Evolutionary conservation across 2,113 vertebrate genomes (phyloP).

Genomic region (Crypturellus undulatus): DNA sequence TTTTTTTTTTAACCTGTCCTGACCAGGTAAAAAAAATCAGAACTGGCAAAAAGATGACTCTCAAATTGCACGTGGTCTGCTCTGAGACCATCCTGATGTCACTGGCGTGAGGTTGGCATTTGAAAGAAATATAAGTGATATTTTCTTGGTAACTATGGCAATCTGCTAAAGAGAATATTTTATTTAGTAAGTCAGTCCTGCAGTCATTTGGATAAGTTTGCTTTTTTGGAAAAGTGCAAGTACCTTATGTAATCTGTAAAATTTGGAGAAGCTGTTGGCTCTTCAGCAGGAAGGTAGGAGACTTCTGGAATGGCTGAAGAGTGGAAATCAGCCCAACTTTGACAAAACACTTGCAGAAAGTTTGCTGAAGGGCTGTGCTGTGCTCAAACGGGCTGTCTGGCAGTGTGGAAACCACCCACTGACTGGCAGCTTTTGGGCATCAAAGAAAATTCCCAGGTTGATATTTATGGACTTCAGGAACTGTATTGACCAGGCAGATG

Average conservation of each 20-base stretch:
- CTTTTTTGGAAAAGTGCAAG: background rate
- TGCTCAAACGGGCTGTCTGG: slow-evolving; percentile 28
- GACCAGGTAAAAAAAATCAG: background rate
- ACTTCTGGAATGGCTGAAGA: background rate
- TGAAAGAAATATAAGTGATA: background rate
- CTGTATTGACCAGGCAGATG: slow-evolving; percentile 47
- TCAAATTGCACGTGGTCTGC: background rate
- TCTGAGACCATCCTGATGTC: background rate
- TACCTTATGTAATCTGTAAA: background rate
- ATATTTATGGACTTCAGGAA: slow-evolving; percentile 35
- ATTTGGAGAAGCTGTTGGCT: background rate
- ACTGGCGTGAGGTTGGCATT: background rate
- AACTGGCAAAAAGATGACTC: background rate
- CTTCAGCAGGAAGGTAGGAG: background rate
- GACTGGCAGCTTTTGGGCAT: slow-evolving; percentile 26
- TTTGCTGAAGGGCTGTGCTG: slow-evolving; percentile 54
- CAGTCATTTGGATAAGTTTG: background rate
- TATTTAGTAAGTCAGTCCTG: background rate
- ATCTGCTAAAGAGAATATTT: background rate
- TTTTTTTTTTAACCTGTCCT: no score
- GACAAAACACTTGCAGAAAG: background rate
- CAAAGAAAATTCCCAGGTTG: slow-evolving; percentile 3
- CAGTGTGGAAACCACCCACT: slow-evolving; percentile 44
- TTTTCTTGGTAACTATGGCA: background rate
- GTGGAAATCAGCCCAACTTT: slow-evolving; percentile 12